Percentiles rank a stretch among this genome's conserved stretches.
These are phyloP conservation scores for Phoeniculus purpureus DNA, from an alignment of 2,797 vertebrate genomes.

Conservation along the genomic window DNA sequence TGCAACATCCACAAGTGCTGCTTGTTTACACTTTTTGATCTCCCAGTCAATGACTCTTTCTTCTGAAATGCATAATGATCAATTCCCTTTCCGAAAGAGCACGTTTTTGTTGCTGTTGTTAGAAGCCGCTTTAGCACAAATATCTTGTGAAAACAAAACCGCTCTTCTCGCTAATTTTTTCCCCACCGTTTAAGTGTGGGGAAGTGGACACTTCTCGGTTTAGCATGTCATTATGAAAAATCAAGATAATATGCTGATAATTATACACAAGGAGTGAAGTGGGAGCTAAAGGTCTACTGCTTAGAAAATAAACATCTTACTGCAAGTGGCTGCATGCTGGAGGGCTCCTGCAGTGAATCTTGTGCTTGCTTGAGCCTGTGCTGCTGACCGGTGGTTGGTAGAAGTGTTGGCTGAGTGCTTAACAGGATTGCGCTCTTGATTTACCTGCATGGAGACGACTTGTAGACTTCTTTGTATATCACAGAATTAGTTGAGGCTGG, in stretches of 20 bases:
- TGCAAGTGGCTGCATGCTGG: neutral
- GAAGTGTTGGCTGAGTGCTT: neutral
- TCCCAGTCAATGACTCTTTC: neutral
- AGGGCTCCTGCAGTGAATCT: neutral
- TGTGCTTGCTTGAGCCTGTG: neutral
- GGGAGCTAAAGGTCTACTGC: neutral
- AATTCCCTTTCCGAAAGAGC: neutral
- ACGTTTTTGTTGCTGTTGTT: neutral
- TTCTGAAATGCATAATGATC: neutral
- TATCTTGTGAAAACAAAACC: neutral
- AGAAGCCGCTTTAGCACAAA: neutral
- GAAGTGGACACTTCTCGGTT: conserved; percentile 29
- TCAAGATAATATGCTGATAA: neutral
- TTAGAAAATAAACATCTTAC: neutral
- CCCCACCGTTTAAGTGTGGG: neutral
- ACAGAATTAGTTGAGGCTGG: no score
- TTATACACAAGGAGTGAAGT: neutral
- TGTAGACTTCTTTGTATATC: neutral
- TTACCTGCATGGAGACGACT: neutral
- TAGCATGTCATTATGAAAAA: conserved; percentile 17
- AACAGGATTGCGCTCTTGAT: neutral
- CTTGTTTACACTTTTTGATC: neutral
- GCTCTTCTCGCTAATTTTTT: neutral
- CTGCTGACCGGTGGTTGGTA: neutral
- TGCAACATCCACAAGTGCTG: neutral